Percentiles rank a stretch among this genome's conserved stretches.
phyloP scores from a whole-genome alignment of 2,797 vertebrate genomes.

The Lacerta agilis region DNA sequence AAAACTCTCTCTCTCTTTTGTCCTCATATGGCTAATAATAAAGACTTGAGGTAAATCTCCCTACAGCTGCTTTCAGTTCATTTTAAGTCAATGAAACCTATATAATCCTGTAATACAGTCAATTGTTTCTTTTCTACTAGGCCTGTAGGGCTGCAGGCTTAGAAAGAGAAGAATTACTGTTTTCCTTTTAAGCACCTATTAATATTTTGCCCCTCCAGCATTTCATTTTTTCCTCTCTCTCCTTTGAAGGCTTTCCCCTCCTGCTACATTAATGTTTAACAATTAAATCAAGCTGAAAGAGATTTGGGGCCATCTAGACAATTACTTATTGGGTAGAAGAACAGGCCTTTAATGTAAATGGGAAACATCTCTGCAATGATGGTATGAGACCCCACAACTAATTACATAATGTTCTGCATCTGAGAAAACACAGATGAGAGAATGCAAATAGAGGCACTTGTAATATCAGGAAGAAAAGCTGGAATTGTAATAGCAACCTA shows the following conservation, averaged over 20 bases:
- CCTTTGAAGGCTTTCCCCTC: slow-evolving; percentile 82
- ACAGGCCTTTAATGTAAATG: slow-evolving; percentile 86
- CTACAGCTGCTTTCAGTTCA: slow-evolving; percentile 94
- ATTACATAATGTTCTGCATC: slow-evolving; percentile 97
- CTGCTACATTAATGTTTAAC: slow-evolving; percentile 85
- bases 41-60: slow-evolving; percentile 94
- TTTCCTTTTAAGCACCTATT: slow-evolving; percentile 85
- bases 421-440: slow-evolving; percentile 89
- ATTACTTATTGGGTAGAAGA: slow-evolving; percentile 86
- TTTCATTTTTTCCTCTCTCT: slow-evolving; percentile 63
- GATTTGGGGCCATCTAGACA: slow-evolving; percentile 81
- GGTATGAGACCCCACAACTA: slow-evolving; percentile 84
- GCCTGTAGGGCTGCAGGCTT: slow-evolving; percentile 89
- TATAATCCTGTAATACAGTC: slow-evolving; percentile 92
- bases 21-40: slow-evolving; percentile 89
- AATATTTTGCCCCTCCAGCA: slow-evolving; percentile 81
- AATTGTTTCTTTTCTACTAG: slow-evolving; percentile 88
- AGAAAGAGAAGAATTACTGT: slow-evolving; percentile 89
- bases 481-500: slow-evolving; percentile 61
- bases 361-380: slow-evolving; percentile 86
- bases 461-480: slow-evolving; percentile 73
- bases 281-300: slow-evolving; percentile 86
- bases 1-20: slow-evolving; percentile 74
- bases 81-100: slow-evolving; percentile 96
- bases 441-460: slow-evolving; percentile 84